These are phyloP conservation scores for Pyralis farinalis DNA, from an alignment of 2,888 invertebrate species.

Conservation along the genomic window DNA sequence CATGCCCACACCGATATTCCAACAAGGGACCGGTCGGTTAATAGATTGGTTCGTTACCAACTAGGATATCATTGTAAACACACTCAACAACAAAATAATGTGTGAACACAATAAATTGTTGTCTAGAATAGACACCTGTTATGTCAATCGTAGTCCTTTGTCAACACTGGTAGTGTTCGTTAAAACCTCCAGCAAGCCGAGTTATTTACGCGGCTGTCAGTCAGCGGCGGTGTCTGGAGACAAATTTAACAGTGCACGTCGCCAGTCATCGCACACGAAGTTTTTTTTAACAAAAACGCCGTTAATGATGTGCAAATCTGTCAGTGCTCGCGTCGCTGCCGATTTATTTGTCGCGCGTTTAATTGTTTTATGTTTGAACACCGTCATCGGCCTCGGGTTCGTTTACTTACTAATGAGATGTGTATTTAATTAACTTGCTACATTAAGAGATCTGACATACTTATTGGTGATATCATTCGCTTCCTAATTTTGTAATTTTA, in stretches of 20 bases:
- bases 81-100: too few relatives aligned
- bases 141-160: neutral
- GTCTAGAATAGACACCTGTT: too few relatives aligned
- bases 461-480: too few relatives aligned
- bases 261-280: conserved; percentile 31
- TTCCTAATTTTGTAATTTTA: too few relatives aligned
- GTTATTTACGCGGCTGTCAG: conserved; percentile 67
- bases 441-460: too few relatives aligned
- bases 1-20: too few relatives aligned
- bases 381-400: neutral
- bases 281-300: conserved; percentile 42
- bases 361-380: conserved; percentile 36
- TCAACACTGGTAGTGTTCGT: conserved; percentile 23
- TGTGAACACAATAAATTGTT: too few relatives aligned
- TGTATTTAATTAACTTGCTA: neutral
- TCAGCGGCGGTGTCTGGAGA: conserved; percentile 54
- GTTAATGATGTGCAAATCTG: conserved; percentile 73
- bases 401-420: conserved; percentile 4
- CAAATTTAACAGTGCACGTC: conserved; percentile 73
- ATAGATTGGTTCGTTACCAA: too few relatives aligned
- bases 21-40: too few relatives aligned
- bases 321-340: conserved; percentile 50
- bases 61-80: too few relatives aligned
- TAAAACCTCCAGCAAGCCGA: conserved; percentile 34
- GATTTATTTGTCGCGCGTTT: conserved; percentile 54